These are phyloP conservation scores for Pempheris klunzingeri DNA, from an alignment of 2,797 vertebrate species.

Conservation along the genomic window DNA sequence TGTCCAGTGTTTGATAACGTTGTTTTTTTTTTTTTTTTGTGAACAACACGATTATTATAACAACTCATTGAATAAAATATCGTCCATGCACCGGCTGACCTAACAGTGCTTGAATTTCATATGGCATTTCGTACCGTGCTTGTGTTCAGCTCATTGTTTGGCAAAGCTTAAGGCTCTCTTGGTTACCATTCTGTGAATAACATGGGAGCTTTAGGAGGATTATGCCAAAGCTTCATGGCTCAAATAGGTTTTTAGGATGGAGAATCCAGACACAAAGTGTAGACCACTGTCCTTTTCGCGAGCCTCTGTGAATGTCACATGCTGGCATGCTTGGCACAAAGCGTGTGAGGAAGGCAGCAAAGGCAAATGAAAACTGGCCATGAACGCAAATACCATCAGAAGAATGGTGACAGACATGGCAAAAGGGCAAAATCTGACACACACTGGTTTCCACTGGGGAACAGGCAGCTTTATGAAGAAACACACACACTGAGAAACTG, in stretches of 20 bases:
- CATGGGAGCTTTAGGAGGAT: constrained; percentile 76
- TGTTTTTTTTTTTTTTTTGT: constrained; percentile 44
- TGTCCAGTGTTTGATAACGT: constrained; percentile 31
- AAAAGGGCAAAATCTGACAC: constrained; percentile 76
- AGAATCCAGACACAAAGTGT: constrained; percentile 62
- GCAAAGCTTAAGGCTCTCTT: constrained; percentile 71
- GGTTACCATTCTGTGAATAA: constrained; percentile 76
- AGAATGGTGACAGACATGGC: constrained; percentile 64
- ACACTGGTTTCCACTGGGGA: constrained; percentile 51
- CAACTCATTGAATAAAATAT: constrained; percentile 43
- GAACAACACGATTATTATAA: constrained; percentile 39
- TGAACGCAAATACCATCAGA: constrained; percentile 79
- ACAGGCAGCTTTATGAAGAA: constrained; percentile 45
- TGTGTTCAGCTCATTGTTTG: constrained; percentile 72
- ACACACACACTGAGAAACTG: constrained; percentile 48
- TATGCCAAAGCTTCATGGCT: constrained; percentile 78
- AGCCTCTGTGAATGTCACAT: constrained; percentile 81
- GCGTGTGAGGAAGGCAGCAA: constrained; percentile 41
- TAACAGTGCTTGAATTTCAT: constrained; percentile 59
- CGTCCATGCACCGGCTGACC: constrained; percentile 51
- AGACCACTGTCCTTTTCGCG: constrained; percentile 75
- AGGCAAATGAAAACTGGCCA: constrained; percentile 73
- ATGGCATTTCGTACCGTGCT: constrained; percentile 60
- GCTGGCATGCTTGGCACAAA: constrained; percentile 76
- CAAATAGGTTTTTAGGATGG: constrained; percentile 75